Evolutionary conservation across 2,113 vertebrate genomes (phyloP), one percentile per base, ranked within the genome.

Genomic region (Neotragus moschatus): DNA sequence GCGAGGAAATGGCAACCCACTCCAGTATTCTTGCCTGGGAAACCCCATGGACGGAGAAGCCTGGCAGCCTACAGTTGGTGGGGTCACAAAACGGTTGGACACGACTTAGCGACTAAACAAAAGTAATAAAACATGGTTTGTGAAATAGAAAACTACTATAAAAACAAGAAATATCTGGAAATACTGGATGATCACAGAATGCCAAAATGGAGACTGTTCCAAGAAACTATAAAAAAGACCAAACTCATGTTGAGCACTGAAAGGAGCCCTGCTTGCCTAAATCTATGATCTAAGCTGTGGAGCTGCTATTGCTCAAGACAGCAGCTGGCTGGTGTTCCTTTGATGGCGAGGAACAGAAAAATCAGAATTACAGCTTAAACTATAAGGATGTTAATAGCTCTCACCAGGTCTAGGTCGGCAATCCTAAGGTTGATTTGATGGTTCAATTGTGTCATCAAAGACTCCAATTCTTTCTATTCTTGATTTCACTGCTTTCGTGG

Each of bases 111-210:
- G 3, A 43, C 39, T 75, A 43, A 75, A 61, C 93, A 91, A 95
- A 96, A 95, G 33, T 39, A 94, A 47, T 77, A 92, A 85, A 90
- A 89, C 33, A 55, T 49, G 14, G 33, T 70, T 80, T 98, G 28
- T 63, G 70, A 96, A 97, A 85, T 23, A 70, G 63, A 84, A 92
- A 97, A 79, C 56, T 15, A 43, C 47, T 56, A 63, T n/a, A 45
- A 95, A 94, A 58, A 94, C 33, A 47, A 93, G 80, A 79, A 63
- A 63, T 89, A 97, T 94, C 93, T 98, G 96, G 97, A 97, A 97
- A 91, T 70, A 75, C 90, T 93, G 94, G 80, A 66, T 80, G 61
- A 84, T 43, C 90, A 92, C 39, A 89, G 58, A 94, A 84, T 43
- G 85, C 61, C 96, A 93, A 82, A 87, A 73, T 49, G 51, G 30